phyloP scores from a whole-genome alignment of 2,797 vertebrate genomes.

The Poeciliopsis gracilis region DNA sequence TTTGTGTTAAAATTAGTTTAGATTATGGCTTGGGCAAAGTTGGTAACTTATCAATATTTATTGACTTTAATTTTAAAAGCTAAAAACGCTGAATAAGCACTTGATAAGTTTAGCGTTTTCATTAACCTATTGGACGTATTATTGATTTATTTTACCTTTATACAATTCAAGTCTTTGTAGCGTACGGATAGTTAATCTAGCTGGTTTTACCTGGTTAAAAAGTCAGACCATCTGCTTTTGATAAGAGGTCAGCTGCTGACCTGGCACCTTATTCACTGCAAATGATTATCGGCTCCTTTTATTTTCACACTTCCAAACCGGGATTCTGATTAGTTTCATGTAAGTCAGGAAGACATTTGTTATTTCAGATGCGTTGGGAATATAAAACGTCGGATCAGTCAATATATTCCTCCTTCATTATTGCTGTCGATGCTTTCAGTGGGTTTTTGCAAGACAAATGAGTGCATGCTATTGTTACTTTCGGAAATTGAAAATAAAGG shows the following conservation, averaged over 20 bases:
- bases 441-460: neutral
- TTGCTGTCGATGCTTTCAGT: neutral
- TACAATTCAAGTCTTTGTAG: neutral
- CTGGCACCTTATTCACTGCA: neutral
- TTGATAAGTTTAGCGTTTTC: neutral
- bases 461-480: neutral
- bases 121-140: neutral
- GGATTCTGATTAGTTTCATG: neutral
- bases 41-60: neutral
- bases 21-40: neutral
- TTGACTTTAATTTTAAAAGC: neutral
- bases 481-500: neutral
- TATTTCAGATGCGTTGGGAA: neutral
- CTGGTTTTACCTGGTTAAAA: neutral
- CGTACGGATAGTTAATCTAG: neutral
- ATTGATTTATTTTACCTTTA: neutral
- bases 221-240: neutral
- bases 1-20: neutral
- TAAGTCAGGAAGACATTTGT: neutral
- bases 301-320: no score
- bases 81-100: neutral
- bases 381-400: neutral
- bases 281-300: no score
- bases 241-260: neutral
- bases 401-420: neutral